Conservation (phyloP, 2,113 vertebrate species). For the Engystomops pustulosus region DNA sequence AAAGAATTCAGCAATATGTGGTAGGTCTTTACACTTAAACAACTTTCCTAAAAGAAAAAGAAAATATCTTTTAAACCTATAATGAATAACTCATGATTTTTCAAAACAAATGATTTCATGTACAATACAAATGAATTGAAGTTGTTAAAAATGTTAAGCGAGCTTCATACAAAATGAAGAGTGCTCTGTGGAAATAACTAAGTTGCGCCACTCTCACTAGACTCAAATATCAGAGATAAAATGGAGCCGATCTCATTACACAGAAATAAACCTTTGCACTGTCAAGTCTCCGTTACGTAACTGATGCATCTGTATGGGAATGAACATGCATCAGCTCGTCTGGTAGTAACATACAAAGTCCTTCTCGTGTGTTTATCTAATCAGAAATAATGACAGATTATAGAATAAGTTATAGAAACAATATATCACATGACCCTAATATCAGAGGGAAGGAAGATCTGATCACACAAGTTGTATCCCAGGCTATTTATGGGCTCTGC, state of each 20-base stretch:
- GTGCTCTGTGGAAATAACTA: neutral
- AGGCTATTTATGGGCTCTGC: neutral
- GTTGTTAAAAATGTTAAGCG: neutral
- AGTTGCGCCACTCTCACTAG: neutral
- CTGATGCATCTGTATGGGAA: neutral
- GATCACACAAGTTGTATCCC: neutral
- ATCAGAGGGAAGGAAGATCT: neutral
- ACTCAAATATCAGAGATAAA: neutral
- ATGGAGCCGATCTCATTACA: neutral
- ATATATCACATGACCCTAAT: neutral
- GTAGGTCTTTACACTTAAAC: conserved; percentile 75
- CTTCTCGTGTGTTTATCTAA: neutral
- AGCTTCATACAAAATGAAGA: neutral
- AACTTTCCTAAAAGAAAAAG: conserved; percentile 75
- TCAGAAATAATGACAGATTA: neutral
- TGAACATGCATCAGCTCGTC: neutral
- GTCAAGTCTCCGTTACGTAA: neutral
- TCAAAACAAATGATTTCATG: no score
- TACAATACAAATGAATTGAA: neutral
- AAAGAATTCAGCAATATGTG: conserved; percentile 73
- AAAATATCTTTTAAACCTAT: neutral
- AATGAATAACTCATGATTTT: no score
- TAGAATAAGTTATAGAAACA: neutral
- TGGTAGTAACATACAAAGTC: neutral
- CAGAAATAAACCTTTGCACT: conserved; percentile 9